Evolutionary conservation across 2,113 vertebrate species (phyloP).

Genomic region (Stegostoma tigrinum): DNA sequence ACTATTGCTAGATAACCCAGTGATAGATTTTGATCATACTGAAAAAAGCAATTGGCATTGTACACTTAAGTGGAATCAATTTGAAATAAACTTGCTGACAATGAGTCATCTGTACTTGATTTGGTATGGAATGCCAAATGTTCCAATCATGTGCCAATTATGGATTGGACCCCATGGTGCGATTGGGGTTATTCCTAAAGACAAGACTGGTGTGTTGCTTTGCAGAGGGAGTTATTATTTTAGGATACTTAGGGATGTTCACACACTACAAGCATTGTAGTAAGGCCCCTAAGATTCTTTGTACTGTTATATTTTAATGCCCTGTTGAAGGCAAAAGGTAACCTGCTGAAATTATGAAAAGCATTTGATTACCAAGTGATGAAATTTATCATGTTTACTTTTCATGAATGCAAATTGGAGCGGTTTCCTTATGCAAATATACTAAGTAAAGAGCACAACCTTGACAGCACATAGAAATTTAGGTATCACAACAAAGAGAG

Average conservation of each 20-base stretch:
- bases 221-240: neutral
- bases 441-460: neutral
- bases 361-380: conserved; percentile 16
- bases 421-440: conserved; percentile 18
- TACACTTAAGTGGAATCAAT: neutral
- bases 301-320: neutral
- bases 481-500: conserved; percentile 36
- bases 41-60: neutral
- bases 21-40: neutral
- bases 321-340: neutral
- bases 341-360: conserved; percentile 16
- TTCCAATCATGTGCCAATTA: conserved; percentile 3
- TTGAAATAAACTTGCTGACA: conserved; percentile 8
- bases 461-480: neutral
- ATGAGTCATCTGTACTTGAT: conserved; percentile 6
- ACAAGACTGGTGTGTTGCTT: neutral
- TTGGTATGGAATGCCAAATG: conserved; percentile 20
- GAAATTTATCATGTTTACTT: conserved; percentile 31
- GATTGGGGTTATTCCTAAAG: neutral
- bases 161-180: neutral
- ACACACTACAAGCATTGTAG: conserved; percentile 5
- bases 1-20: neutral
- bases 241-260: neutral
- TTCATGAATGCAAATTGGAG: conserved; percentile 4
- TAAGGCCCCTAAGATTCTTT: neutral